Base-by-base conservation (phyloP, 2,113 vertebrate genomes). In the Platysteira castanea region DNA sequence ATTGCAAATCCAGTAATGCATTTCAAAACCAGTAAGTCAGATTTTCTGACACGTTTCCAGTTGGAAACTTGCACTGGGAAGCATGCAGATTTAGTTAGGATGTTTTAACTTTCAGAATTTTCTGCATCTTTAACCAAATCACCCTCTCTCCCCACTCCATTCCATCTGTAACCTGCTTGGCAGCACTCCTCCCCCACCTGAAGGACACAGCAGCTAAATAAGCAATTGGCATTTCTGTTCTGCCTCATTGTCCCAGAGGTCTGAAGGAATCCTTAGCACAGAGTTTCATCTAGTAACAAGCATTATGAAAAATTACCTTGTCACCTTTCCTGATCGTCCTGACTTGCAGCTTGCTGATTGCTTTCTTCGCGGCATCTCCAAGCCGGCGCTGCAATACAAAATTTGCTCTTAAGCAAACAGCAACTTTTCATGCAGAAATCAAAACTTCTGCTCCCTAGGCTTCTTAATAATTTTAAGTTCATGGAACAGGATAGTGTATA, bases 321-420 rank as follows among this genome's bases (percentile, higher is more conserved):
- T 99, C 99, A 50, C 99, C 99, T 97, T 99, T 99, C 97, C 98
- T 99, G 96, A 99, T 99, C 50, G 99, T 99, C 92, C 99, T 98
- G 76, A 99, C 98, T 98, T 99, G 99, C 70, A 99, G 98, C 96
- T 99, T 99, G 98, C 98, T 98, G 97, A 99, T 99, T 75, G 99
- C 99, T 97, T 99, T 99, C 98, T 99, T 99, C 57, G 99, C 99
- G 79, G 99, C 99, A 90, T 99, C 99, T 95, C 99, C 99, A 60
- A 99, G 98, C 60, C 99, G 99, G 92, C 99, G 99, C 99, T 99
- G 98, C 84, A 98, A 98, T 73, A 97, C 15, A 95, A 94, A 98
- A 96, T 88, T 37, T 63, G 20, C 67, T 90, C 15, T 85, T 98
- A 87, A 97, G 41, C 73, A 70, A 97, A 70, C 77, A 79, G 28